phyloP scores from a whole-genome alignment of 2,797 vertebrate species.

The Furcifer pardalis region DNA sequence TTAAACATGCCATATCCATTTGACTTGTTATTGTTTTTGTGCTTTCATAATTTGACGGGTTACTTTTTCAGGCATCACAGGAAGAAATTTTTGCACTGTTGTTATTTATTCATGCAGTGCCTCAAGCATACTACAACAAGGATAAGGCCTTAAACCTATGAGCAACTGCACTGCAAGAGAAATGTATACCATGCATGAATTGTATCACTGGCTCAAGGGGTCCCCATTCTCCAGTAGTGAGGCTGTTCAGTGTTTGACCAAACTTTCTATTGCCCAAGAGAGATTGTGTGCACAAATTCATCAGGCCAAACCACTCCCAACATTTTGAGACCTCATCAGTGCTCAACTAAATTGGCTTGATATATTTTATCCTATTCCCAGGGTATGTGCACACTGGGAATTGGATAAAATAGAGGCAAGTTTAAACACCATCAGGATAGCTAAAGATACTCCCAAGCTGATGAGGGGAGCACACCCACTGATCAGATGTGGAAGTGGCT shows the following conservation, averaged over 20 bases:
- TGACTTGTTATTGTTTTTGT: conserved; percentile 31
- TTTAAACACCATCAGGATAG: no score
- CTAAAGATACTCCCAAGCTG: no score
- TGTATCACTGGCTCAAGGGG: not conserved
- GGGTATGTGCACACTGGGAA: no score
- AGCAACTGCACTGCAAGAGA: not conserved
- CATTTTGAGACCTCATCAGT: no score
- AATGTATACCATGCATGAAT: not conserved
- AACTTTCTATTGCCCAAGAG: not conserved
- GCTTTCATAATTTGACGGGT: conserved; percentile 12
- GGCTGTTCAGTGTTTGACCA: not conserved
- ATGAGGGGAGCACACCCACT: no score
- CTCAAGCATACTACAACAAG: conserved; percentile 38
- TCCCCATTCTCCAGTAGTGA: not conserved
- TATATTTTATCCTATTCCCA: no score
- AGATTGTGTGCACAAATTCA: no score
- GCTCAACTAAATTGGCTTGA: no score
- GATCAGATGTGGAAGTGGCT: no score
- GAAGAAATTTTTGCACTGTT: not conserved
- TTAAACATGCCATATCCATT: not conserved
- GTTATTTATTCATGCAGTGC: conserved; percentile 50
- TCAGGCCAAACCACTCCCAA: no score
- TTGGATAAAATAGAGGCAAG: no score
- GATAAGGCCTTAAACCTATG: not conserved
- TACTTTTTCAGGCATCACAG: not conserved